Evolutionary conservation across 2,888 invertebrate species (phyloP).

Genomic region (Cylindroiulus punctatus): DNA sequence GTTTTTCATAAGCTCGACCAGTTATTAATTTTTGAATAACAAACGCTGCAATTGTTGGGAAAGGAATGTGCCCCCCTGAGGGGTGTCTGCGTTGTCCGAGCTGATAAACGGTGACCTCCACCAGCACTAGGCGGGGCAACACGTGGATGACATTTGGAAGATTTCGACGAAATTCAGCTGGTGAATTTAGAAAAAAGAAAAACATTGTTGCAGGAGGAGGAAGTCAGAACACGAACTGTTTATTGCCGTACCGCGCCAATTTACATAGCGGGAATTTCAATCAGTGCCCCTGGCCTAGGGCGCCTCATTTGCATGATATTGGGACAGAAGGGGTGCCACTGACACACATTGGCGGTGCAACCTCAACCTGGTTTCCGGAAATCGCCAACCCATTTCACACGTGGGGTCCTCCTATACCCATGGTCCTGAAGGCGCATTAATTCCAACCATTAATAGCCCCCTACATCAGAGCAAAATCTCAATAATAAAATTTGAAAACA

Average conservation of each 20-base stretch:
- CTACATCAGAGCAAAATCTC: too few relatives aligned
- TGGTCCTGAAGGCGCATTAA: neutral
- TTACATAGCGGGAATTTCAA: neutral
- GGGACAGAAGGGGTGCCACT: constrained; percentile 3
- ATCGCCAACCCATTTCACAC: neutral
- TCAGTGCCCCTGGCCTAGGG: constrained; percentile 9
- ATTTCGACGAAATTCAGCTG: too few relatives aligned
- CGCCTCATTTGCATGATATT: neutral
- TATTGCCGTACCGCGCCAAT: neutral
- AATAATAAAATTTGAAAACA: too few relatives aligned
- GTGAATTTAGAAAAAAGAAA: neutral
- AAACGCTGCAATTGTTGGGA: neutral
- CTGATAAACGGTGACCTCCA: constrained; percentile 16
- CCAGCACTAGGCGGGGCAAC: neutral
- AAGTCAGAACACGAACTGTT: neutral
- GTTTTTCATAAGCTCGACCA: neutral
- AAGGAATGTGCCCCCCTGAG: neutral
- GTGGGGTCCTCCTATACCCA: neutral
- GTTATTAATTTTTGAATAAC: neutral
- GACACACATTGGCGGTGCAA: neutral
- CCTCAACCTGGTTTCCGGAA: constrained; percentile 36
- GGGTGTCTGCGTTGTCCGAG: constrained; percentile 1
- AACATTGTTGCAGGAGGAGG: neutral
- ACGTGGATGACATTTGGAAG: neutral
- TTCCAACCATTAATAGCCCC: neutral